Conservation (phyloP, 1,140 invertebrate genomes). For the Hyphantria cunea region DNA sequence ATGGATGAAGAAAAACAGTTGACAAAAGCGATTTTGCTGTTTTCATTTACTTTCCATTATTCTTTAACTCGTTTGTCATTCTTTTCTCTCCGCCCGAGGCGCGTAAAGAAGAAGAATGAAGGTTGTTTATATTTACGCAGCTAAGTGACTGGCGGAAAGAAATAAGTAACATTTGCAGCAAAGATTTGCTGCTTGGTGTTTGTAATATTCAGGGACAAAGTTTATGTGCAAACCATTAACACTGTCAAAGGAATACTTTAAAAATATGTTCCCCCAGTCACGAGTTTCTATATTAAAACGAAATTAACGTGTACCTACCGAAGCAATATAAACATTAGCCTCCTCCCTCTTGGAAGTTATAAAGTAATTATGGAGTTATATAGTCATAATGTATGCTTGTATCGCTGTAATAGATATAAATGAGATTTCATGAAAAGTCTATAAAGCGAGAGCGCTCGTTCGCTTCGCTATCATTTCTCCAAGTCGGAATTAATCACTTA, state of each 20-base stretch:
- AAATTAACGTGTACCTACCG: neutral
- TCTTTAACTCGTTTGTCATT: conserved; percentile 76
- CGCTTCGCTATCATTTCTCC: conserved; percentile 42
- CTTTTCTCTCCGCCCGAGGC: conserved; percentile 59
- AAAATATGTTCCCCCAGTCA: conserved; percentile 4
- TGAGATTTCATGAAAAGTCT: conserved; percentile 17
- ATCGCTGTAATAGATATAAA: conserved; percentile 29
- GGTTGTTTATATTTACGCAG: conserved; percentile 70
- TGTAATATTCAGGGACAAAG: conserved; percentile 37
- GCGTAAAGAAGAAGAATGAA: conserved; percentile 69
- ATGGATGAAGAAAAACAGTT: conserved; percentile 55
- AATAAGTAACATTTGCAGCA: conserved; percentile 53
- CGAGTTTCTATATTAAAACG: conserved; percentile 1
- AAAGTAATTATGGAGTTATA: neutral
- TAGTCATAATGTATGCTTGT: conserved; percentile 1
- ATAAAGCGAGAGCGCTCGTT: conserved; percentile 1
- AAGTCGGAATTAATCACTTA: conserved; percentile 66
- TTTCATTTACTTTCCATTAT: conserved; percentile 79
- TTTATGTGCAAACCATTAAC: conserved; percentile 42
- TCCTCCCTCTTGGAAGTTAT: too few relatives aligned
- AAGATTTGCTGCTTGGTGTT: conserved; percentile 53
- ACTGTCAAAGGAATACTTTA: conserved; percentile 18
- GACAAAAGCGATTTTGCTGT: conserved; percentile 72
- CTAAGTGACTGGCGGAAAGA: conserved; percentile 57
- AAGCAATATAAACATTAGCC: neutral